Evolutionary conservation across 37 sponge, comb jelly and placozoan species (phyloP), one percentile per base, ranked within the genome.

Genomic region (Spongia lamella): DNA sequence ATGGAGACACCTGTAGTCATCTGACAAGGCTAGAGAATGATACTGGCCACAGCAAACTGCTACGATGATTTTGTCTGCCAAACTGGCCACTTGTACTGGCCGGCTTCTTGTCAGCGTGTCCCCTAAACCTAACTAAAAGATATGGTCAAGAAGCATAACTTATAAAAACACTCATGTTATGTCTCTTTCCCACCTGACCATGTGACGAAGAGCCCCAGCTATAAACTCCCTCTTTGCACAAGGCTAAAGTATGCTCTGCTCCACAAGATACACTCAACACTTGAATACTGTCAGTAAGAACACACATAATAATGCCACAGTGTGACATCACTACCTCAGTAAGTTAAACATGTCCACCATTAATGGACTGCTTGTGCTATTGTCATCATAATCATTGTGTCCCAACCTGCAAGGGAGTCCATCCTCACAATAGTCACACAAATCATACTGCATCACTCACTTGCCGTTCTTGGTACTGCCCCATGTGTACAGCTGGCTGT

Each of bases 221-320:
- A 60, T 61, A 70, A 7, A 92, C 94, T 66, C 90, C 94, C 55
- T 93, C 84, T 40, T 87, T 77, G 38, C 83, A 87, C 76, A 93
- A 50, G 36, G 92, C 88, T 0, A 93, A 30, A 19, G 94, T 93
- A 56, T 93, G 94, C 32, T 93, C 88, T 3, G 81, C 80, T 1
- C 94, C 94, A 79, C 94, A 93, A 22, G 91, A 78, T 56, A 93
- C 94, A 35, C 89, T 64, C 64, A 84, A 55, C 75, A 92, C 93
- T 16, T 83, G 84, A 38, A 84, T 62, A 57, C 85, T 82, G 65
- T 5, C 24, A 55, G 36, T 17, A 35, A 56, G 47, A 1, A 32
- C 25, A 24, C 56, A 2, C 37, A 74, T 36, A 58, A 17, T 11
- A 34, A 17, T 1, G 1, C 4, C 2, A 25, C 1, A 7, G 6